Percentiles rank a stretch among this genome's conserved stretches.
Conservation (phyloP, 2,797 vertebrate genomes). For the Siniperca scherzeri region DNA sequence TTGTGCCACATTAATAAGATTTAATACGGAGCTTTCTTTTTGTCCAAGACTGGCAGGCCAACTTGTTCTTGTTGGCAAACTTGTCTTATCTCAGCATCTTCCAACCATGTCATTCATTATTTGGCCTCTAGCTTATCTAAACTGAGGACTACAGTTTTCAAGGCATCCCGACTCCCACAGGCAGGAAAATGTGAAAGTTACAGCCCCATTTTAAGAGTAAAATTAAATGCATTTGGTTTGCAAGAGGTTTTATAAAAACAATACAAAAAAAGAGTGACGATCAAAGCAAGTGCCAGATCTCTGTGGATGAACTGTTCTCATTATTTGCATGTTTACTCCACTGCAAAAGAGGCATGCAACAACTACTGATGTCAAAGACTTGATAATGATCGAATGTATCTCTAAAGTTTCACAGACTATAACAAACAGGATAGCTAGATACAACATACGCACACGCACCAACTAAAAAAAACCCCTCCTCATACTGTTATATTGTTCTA, state of each 20-base stretch:
- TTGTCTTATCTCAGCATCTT: constrained; percentile 65
- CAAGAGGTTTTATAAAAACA: not conserved
- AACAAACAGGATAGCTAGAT: not conserved
- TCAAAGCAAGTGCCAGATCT: constrained; percentile 15
- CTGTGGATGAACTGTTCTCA: constrained; percentile 11
- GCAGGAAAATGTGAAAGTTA: constrained; percentile 1
- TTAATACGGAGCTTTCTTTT: constrained; percentile 64
- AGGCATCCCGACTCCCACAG: constrained; percentile 13
- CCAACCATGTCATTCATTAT: constrained; percentile 63
- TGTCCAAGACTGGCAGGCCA: constrained; percentile 53
- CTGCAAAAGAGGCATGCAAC: constrained; percentile 33
- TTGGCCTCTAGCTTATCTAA: constrained; percentile 61
- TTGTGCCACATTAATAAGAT: constrained; percentile 75
- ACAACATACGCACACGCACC: not conserved
- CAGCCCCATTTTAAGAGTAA: not conserved
- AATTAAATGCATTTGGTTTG: not conserved
- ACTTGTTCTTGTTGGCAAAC: constrained; percentile 70
- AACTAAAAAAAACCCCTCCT: not conserved
- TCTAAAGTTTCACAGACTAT: not conserved
- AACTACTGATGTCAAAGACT: constrained; percentile 15
- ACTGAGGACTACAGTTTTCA: constrained; percentile 31
- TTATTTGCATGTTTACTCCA: constrained; percentile 43
- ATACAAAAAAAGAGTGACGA: not conserved
- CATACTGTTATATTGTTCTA: not conserved
- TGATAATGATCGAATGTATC: constrained; percentile 29